Evolutionary conservation across 2,113 vertebrate genomes (phyloP), one percentile per base, ranked within the genome.

Genomic region (Aphyosemion australe): DNA sequence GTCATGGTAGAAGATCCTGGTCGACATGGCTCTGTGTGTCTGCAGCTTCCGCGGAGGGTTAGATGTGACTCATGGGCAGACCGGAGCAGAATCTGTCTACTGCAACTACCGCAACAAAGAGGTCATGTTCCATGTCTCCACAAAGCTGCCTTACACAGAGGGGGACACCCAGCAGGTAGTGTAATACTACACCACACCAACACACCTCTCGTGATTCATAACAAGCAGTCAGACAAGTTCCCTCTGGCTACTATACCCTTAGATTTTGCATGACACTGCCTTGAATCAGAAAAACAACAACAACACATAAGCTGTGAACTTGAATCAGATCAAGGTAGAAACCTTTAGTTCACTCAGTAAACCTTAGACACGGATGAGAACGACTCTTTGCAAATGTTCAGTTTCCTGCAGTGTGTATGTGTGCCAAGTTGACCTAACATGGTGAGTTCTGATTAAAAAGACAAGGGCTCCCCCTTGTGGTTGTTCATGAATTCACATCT

Each of bases 81-180:
- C 97, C 0, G 97, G 97, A 70, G 92, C 93, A 0, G 95, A 98
- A 84, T 98, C 97, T 0, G 66, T 97, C 76, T 98, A 97, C 84
- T 94, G 93, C 92, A 96, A 95, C 93, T 98, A 97, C 89, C 94
- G 94, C 19, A 95, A 92, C 93, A 98, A 97, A 88, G 97, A 99
- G 92, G 95, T 98, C 90, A 98, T 99, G 97, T 98, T 99, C 90
- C 97, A 98, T 15, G 94, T 99, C 80, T 97, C 96, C 87, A 99
- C 97, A 73, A 99, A 96, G 83, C 93, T 98, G 86, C 96, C 96
- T 69, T 98, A 94, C 91, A 98, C 97, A 0, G 97, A 98, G 84
- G 97, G 96, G 42, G 96, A 98, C 10, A 69, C 94, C 12, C 97
- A 98, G 87, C 96, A 98, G 95, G 97, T 98, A 87, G 48, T 72